Percentiles rank a stretch among this genome's conserved stretches.
Evolutionary conservation across 2,113 vertebrate genomes (phyloP).

Genomic region (Zingel zingel): DNA sequence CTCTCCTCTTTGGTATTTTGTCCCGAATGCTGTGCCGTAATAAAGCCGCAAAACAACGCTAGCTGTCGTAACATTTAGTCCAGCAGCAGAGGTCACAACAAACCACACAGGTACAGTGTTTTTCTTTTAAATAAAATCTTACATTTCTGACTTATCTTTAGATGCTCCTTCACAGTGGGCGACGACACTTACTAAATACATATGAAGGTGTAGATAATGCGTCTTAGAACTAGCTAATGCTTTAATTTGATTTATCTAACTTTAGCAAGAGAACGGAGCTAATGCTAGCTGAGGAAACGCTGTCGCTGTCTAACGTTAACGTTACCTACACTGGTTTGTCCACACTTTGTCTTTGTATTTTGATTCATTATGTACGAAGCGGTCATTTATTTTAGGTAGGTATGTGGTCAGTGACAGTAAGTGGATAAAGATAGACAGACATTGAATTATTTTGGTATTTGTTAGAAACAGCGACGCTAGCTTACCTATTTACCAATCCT

Average conservation of each 20-base stretch:
- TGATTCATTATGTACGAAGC: not conserved
- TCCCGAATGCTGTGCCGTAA: slow-evolving; percentile 24
- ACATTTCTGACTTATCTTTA: rapidly evolving
- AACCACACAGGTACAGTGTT: slow-evolving; percentile 55
- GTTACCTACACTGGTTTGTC: not conserved
- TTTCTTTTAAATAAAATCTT: not conserved
- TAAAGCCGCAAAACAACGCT: not conserved
- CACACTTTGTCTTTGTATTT: not conserved
- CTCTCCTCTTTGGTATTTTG: slow-evolving; percentile 25
- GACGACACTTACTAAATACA: not conserved
- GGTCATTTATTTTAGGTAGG: rapidly evolving
- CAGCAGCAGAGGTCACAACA: slow-evolving; percentile 79
- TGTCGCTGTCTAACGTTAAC: too few species aligned
- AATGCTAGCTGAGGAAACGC: slow-evolving; percentile 5
- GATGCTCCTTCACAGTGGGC: rapidly evolving
- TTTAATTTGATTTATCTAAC: not conserved
- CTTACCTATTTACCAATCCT: not conserved
- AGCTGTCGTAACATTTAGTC: slow-evolving; percentile 37
- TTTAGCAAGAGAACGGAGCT: not conserved
- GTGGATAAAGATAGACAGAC: not conserved
- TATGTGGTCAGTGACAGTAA: not conserved
- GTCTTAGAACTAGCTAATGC: not conserved
- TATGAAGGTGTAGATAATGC: rapidly evolving
- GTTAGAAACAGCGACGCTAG: too few species aligned
- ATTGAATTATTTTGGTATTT: not conserved